These are phyloP conservation scores for Phrynosoma platyrhinos DNA, from an alignment of 2,113 vertebrate species.

Conservation along the genomic window DNA sequence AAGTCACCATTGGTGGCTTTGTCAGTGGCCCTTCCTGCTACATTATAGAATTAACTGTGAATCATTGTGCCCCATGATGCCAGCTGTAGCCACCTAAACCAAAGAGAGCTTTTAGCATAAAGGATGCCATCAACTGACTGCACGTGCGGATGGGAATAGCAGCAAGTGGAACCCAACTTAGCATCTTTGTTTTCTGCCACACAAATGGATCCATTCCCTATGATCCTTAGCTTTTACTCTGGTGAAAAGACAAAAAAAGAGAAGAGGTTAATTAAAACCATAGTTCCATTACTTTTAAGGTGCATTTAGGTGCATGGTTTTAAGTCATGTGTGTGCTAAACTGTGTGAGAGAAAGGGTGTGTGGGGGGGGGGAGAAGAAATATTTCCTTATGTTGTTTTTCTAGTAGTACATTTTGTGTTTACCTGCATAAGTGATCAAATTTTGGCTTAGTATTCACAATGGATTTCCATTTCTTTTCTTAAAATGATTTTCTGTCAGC, in stretches of 20 bases:
- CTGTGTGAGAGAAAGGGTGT: not conserved
- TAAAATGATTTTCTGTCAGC: conserved; percentile 47
- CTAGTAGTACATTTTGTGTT: conserved; percentile 51
- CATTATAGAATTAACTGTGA: conserved; percentile 59
- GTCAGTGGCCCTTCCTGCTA: conserved; percentile 51
- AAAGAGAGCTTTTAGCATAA: conserved; percentile 60
- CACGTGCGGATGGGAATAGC: conserved; percentile 74
- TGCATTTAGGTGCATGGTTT: conserved; percentile 63
- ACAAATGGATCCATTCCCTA: conserved; percentile 71
- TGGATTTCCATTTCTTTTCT: conserved; percentile 37
- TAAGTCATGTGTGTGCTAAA: conserved; percentile 34
- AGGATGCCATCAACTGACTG: conserved; percentile 50
- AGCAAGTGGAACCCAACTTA: conserved; percentile 71
- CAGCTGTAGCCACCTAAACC: conserved; percentile 63
- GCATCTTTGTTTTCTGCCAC: conserved; percentile 71
- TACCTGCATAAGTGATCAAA: conserved; percentile 51
- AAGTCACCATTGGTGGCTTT: conserved; percentile 72
- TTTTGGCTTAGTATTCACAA: conserved; percentile 9
- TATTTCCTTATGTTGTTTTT: conserved; percentile 6
- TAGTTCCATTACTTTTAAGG: conserved; percentile 66
- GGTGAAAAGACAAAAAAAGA: conserved; percentile 54
- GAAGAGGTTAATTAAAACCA: conserved; percentile 53
- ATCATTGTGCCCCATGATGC: conserved; percentile 51
- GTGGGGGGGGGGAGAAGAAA: not conserved
- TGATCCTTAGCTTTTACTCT: conserved; percentile 71